Base-by-base conservation (phyloP, 2,888 invertebrate genomes). In the Lordiphosa fenestrarum region DNA sequence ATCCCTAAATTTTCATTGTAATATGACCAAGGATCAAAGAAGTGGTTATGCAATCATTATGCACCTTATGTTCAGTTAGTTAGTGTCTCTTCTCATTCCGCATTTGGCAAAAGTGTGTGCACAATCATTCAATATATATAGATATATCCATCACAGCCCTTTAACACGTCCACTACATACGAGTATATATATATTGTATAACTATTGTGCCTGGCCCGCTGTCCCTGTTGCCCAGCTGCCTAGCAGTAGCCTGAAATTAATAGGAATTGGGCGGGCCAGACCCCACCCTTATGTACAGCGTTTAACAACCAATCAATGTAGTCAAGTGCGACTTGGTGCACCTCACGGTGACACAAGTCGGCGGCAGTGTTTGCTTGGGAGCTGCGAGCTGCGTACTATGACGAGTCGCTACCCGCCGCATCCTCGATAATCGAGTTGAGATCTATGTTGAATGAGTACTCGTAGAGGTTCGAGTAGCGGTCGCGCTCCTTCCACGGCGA, bases 391-490 rank as follows among this genome's bases (percentile, higher is more conserved):
- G 85, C 88, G 86, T 89, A 89, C 90, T 90, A 90, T 87, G 90
- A 90, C 78, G 90, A 89, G 82, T 89, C 90, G 73, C 88, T 90
- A 71, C 88, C 88, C 72, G 89, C 88, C 71, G 89, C 88, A 84
- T 90, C 89, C 85, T 90, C 90, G 77, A 88, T 88, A 74, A 90
- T 90, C 71, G 90, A 89, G 74, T 90, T 90, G 69, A 90, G 86
- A 84, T 89, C 90, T 70, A 89, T 88, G 83, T 89, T 89, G 80
- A 89, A 89, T 69, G 89, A 89, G 71, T 90, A 90, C 77, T 90
- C 90, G 71, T 90, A 90, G 48, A 90, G 87, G 72, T 90, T 90
- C 51, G 90, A 90, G 73, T 89, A 89, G 35, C 89, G 87, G 81
- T 90, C 88, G 69, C 88, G 88, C 71, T 89, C 88, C 76, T 88